phyloP scores from a whole-genome alignment of 2,797 vertebrate genomes.

The Cynopterus sphinx region DNA sequence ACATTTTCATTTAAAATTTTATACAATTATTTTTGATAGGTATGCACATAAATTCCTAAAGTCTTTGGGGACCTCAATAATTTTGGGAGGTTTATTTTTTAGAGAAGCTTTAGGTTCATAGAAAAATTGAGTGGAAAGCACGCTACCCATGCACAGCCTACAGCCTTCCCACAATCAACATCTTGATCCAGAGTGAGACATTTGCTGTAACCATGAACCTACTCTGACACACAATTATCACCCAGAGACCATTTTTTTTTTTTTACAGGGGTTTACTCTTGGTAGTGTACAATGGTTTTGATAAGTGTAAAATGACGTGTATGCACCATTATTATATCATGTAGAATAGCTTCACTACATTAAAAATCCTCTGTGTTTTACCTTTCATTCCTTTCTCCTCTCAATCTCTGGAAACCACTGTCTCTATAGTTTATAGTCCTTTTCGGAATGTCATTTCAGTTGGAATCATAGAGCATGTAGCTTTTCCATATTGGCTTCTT shows the following conservation, averaged over 20 bases:
- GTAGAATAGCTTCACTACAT: not conserved
- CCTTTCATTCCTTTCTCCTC: not conserved
- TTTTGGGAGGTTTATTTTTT: not conserved
- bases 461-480: not conserved
- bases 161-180: not conserved
- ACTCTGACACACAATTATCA: not conserved
- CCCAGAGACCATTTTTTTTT: not conserved
- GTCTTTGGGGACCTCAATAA: not conserved
- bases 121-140: not conserved
- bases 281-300: not conserved
- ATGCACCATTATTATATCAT: not conserved
- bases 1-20: not conserved
- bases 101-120: not conserved
- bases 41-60: not conserved
- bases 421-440: not conserved
- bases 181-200: not conserved
- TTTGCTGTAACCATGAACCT: not conserved
- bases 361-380: not conserved
- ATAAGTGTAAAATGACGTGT: not conserved
- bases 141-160: not conserved
- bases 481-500: not conserved
- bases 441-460: not conserved
- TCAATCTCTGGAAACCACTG: not conserved
- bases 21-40: not conserved
- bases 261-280: not conserved